Base-by-base conservation (phyloP, 2,888 invertebrate species). In the Amphipyra berbera region DNA sequence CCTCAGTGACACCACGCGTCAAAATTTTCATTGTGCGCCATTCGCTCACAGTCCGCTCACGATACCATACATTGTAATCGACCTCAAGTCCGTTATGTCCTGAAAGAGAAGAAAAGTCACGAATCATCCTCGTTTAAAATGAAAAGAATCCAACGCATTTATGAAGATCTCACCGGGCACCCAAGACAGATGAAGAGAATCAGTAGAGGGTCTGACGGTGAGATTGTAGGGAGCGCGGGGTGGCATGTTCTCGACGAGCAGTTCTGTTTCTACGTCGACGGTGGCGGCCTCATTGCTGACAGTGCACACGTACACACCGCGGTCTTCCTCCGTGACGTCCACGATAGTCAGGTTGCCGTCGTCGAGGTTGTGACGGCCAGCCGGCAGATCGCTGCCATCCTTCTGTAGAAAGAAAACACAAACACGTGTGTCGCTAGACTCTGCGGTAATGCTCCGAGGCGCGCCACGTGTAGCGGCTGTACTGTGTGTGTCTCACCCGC, bases 141-240 rank as follows among this genome's bases (percentile, higher is more conserved):
- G 12, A 4, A n/a, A 38, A 6, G 30, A 10, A 38, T 37, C 9
- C 3, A 37, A 37, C 4, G 30, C 0, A 30, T 30, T 30, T 2
- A 53, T 15, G 8, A 15, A 37, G 33, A 42, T n/a, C 75, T 76
- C 75, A 95, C 96, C 96, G 42, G 98, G 97, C 72, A 96, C 95
- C 99, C 98, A 99, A 42, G 96, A 96, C 30, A 99, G 91, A 55
- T 97, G 97, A 46, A 98, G 96, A 55, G 97, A 96, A 78, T 96
- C 96, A 68, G 95, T 95, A 0, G 96, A 96, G 55, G 97, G 96
- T 67, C 96, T 96, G 21, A 98, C 98, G 21, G 97, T 96, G 45
- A 99, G 95, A 92, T 98, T 97, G 91, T 97, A 97, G 0, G 99
- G 98, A 13, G 98, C 98, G 82, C 98, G 97, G n/a, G 98, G 98